Evolutionary conservation across 2,113 vertebrate genomes (phyloP).

Genomic region (Serranochromis macrocephalus): DNA sequence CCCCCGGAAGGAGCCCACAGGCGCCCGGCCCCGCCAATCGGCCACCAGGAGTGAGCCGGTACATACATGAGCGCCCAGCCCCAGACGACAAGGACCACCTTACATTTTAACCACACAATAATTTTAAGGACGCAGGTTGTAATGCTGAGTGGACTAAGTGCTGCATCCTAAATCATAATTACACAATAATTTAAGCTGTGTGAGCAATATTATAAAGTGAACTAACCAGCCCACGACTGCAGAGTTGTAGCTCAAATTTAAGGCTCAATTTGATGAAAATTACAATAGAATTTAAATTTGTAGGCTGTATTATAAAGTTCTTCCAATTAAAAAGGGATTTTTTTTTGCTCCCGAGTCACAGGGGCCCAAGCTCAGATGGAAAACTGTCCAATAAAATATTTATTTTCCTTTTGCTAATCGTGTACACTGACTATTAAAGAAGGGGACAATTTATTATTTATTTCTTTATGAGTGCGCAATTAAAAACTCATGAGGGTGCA

Average conservation of each 20-base stretch:
- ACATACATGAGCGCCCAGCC: too few relatives aligned
- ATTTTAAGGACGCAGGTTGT: not conserved
- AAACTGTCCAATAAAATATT: not conserved
- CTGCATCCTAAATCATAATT: not conserved
- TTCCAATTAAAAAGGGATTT: not conserved
- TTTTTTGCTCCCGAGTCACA: rapidly evolving
- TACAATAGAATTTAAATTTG: not conserved
- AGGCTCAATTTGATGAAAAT: not conserved
- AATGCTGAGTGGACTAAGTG: not conserved
- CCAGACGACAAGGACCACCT: not conserved
- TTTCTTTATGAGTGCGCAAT: not conserved
- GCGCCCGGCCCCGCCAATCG: too few relatives aligned
- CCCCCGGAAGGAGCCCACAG: too few relatives aligned
- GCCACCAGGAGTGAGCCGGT: too few relatives aligned
- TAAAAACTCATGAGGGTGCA: not conserved
- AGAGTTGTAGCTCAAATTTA: not conserved
- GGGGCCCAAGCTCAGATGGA: not conserved
- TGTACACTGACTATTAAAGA: not conserved
- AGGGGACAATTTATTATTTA: not conserved
- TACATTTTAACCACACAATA: not conserved
- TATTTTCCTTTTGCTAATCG: not conserved
- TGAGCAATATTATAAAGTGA: not conserved
- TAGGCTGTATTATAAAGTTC: not conserved
- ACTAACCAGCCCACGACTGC: not conserved
- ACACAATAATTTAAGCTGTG: not conserved